Percentiles rank a stretch among this genome's conserved stretches.
phyloP scores from a whole-genome alignment of 2,888 invertebrate species.

The Watsonalla cultraria region DNA sequence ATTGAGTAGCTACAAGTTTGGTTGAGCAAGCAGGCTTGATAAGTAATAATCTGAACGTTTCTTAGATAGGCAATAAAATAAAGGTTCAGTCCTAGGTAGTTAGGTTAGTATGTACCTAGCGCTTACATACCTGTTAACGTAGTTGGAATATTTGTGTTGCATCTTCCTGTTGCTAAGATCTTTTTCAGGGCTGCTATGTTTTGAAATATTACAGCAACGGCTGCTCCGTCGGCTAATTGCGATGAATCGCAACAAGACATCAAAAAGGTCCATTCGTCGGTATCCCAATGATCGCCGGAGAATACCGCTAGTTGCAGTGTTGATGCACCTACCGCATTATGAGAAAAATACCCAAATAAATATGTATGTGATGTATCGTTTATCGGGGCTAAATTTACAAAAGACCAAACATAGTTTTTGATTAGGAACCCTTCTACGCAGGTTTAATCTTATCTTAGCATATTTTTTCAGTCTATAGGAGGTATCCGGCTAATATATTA shows the following conservation, averaged over 20 bases:
- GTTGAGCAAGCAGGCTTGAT: too few species aligned
- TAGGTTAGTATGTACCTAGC: not conserved
- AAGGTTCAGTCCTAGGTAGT: not conserved
- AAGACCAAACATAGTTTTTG: too few species aligned
- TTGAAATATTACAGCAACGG: constrained; percentile 65
- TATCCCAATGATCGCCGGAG: constrained; percentile 57
- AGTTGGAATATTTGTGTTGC: constrained; percentile 65
- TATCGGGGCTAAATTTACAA: too few species aligned
- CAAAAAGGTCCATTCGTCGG: constrained; percentile 54
- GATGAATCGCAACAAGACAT: constrained; percentile 68
- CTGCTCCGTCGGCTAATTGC: constrained; percentile 69
- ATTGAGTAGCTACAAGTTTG: too few species aligned
- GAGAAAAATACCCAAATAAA: not conserved
- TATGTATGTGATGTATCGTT: not conserved
- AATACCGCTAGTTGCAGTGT: constrained; percentile 68
- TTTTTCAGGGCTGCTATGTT: constrained; percentile 53
- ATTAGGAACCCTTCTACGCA: too few species aligned
- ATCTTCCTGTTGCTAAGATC: constrained; percentile 62
- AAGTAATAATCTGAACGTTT: too few species aligned
- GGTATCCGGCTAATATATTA: too few species aligned
- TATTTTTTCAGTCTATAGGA: too few species aligned
- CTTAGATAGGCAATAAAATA: too few species aligned
- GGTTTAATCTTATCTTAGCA: too few species aligned
- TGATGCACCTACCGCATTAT: constrained; percentile 53
- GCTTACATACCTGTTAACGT: constrained; percentile 55